Base-by-base conservation (phyloP, 2,888 invertebrate species). In the Ophonus ardosiacus region DNA sequence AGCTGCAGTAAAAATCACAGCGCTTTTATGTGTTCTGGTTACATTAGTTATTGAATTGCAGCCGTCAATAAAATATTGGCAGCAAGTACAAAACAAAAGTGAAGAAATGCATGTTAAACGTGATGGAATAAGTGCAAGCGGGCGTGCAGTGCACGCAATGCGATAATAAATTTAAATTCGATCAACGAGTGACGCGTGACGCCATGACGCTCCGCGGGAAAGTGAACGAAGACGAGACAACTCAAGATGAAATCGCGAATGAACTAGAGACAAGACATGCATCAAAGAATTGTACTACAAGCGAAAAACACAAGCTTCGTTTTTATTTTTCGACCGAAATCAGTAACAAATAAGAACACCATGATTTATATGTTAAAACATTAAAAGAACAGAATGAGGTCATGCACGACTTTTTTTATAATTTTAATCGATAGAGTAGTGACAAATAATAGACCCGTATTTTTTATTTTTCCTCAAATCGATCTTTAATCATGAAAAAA, bases 131-230 rank as follows among this genome's bases (percentile, higher is more conserved):
- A 68, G 68, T 68, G 31, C 21, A 63, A 21, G 63, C 63, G 63
- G 63, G 24, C 63, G 63, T 63, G 7, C 68, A 68, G 10, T 21
- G 21, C 68, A 68, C 68, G 68, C 68, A 68, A n/a, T 38, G 24
- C n/a, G 31, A 68, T 68, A 31, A 68, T 68, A 68, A 68, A 68
- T 68, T 68, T 68, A 68, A 68, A 68, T 68, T 68, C 68, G 68
- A 68, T 68, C 68, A 68, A 15, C 68, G 10, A 7, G 38, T 68
- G 68, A 68, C 68, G 24, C 38, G n/a, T 68, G 68, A 68, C 68
- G 68, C 31, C 31, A 24, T 68, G 68, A 68, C 68, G 68, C 38
- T 24, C 38, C 18, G 59, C 18, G n/a, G 15, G 7, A 59, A 59
- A 38, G 24, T 63, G 21, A 59, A 59, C 15, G 63, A 63, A 24